phyloP scores from a whole-genome alignment of 2,797 vertebrate species.

The Poecilia velifera region DNA sequence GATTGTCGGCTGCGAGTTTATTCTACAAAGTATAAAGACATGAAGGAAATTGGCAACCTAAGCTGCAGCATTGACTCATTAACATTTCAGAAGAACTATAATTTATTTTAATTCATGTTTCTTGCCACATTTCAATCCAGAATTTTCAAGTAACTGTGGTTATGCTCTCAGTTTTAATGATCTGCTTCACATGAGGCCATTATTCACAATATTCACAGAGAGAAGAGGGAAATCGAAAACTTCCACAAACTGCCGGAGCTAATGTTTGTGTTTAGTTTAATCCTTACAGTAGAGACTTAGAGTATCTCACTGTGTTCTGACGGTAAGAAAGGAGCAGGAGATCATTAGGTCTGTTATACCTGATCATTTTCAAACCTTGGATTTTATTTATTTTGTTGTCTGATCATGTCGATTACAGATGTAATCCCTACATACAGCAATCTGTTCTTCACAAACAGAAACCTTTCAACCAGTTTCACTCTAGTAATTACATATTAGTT shows the following conservation, averaged over 20 bases:
- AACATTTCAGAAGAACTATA: neutral
- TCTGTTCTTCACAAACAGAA: neutral
- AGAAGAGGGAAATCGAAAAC: too few species aligned
- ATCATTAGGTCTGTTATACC: too few species aligned
- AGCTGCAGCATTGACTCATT: constrained; percentile 2
- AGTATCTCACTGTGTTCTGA: too few species aligned
- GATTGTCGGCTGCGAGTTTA: constrained; percentile 10
- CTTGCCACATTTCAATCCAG: too few species aligned
- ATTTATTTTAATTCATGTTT: neutral
- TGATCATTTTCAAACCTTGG: neutral
- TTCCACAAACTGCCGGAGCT: neutral
- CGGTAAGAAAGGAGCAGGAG: too few species aligned
- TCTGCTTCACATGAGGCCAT: too few species aligned
- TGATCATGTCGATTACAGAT: neutral
- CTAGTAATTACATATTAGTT: neutral
- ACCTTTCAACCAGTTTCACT: neutral
- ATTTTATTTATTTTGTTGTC: neutral
- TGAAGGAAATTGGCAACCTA: constrained; percentile 4
- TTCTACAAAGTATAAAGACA: constrained; percentile 1
- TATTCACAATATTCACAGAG: too few species aligned
- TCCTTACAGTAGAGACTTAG: neutral
- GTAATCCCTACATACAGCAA: neutral
- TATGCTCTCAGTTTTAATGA: too few species aligned
- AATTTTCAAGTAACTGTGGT: too few species aligned
- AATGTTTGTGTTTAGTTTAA: neutral